Conservation (phyloP, 1,140 invertebrate genomes). For the Spodoptera frugiperda region DNA sequence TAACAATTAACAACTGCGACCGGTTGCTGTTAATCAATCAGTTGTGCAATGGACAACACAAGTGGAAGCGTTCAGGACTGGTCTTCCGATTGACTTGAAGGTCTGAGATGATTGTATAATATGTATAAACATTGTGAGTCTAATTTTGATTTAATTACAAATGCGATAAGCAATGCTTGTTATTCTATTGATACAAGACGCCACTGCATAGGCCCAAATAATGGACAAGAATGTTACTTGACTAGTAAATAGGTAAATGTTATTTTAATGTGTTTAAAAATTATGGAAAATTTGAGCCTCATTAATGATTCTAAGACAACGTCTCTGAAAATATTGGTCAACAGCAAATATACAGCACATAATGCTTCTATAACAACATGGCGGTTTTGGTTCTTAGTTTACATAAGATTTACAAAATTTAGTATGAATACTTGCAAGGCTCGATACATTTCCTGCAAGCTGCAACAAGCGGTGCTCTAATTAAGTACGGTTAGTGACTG, state of each 20-base stretch:
- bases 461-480: slow-evolving; percentile 6
- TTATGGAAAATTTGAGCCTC: neutral
- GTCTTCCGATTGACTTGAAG: slow-evolving; percentile 15
- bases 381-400: neutral
- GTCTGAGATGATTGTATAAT: neutral
- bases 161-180: neutral
- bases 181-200: neutral
- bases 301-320: neutral
- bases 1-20: slow-evolving; percentile 24
- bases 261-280: neutral
- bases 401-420: neutral
- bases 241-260: neutral
- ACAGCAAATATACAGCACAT: too few relatives aligned
- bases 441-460: neutral
- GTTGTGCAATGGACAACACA: slow-evolving; percentile 22
- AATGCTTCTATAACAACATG: too few relatives aligned
- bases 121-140: too few relatives aligned
- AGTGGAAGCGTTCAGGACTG: slow-evolving; percentile 1
- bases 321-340: too few relatives aligned
- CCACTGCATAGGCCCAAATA: neutral
- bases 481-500: slow-evolving; percentile 12
- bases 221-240: neutral
- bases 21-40: slow-evolving; percentile 28
- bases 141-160: neutral
- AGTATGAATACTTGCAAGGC: neutral